Percentiles rank a stretch among this genome's conserved stretches.
Conservation (phyloP, 2,888 invertebrate genomes). For the Meloe dianella region DNA sequence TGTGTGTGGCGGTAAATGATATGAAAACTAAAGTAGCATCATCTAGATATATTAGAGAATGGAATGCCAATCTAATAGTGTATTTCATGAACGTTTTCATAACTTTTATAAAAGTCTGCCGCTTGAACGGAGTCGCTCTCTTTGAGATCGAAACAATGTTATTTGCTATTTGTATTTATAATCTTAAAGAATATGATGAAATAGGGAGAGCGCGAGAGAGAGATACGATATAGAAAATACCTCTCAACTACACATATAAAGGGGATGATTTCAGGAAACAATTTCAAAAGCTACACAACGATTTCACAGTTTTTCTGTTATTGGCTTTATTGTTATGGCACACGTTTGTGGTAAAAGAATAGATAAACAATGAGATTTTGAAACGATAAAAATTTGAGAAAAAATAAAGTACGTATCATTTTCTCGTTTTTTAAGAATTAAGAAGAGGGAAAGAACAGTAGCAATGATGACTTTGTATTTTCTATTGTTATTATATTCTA, state of each 20-base stretch:
- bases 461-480: slow-evolving; percentile 51
- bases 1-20: slow-evolving; percentile 12
- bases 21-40: slow-evolving; percentile 21
- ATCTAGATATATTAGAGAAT: slow-evolving; percentile 23
- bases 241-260: not conserved
- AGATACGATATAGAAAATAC: not conserved
- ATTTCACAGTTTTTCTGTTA: not conserved
- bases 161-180: slow-evolving; percentile 50
- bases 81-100: slow-evolving; percentile 49
- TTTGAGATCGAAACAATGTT: slow-evolving; percentile 53
- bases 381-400: not conserved
- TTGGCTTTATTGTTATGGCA: slow-evolving; percentile 12
- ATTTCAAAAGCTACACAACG: not conserved
- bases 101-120: slow-evolving; percentile 48
- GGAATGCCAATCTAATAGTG: slow-evolving; percentile 47
- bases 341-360: slow-evolving; percentile 14
- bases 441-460: slow-evolving; percentile 40
- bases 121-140: slow-evolving; percentile 45
- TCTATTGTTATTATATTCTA: slow-evolving; percentile 48
- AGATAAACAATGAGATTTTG: slow-evolving; percentile 27
- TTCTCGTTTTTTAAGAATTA: not conserved
- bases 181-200: slow-evolving; percentile 36
- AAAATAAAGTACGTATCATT: too few species aligned
- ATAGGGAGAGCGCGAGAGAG: not conserved
- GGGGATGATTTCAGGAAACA: not conserved